Evolutionary conservation across 2,113 vertebrate species (phyloP), one percentile per base, ranked within the genome.

Genomic region (Channa maculata): DNA sequence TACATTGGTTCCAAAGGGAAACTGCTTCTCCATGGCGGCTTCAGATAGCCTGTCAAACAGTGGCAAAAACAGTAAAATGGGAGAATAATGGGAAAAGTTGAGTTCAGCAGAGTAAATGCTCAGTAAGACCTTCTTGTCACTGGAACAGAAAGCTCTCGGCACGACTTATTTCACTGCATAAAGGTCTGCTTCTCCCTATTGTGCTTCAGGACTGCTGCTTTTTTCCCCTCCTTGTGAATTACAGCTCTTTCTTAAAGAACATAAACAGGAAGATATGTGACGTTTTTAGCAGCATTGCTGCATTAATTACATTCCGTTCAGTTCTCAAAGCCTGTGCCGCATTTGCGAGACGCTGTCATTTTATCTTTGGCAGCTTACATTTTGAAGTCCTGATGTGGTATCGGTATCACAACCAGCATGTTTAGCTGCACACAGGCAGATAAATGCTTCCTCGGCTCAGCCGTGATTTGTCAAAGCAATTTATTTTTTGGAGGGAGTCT

Each of bases 211-310:
- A 61, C 75, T 38, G 70, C 59, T 7, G 70, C 14, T 15, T 73
- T 48, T 69, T 48, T 69, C 10, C 24, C n/a, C 24, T 38, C 51
- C 39, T 12, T 12, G n/a, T 10, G 0, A 60, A 67, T 37, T 55
- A 71, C 75, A 71, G 68, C 71, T 65, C 71, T 73, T 62, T 75
- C 75, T 15, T 51, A 75, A 64, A 78, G 70, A 70, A 75, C 65
- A 69, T 70, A 82, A 88, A 82, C 75, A 75, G 70, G 15, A 39
- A 79, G 78, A 67, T 81, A 66, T 50, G 80, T 85, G 80, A 87
- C 78, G 82, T 79, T 82, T 87, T 75, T 71, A 75, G 59, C 13
- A 1, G 37, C 73, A 64, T 71, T 70, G 66, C 44, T 44, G 70
- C 61, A 78, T 79, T 24, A 86, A 83, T 86, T 86, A 77, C 74